Percentiles rank a stretch among this genome's conserved stretches.
Conservation (phyloP, 2,888 invertebrate species). For the Chouioia cunea region DNA sequence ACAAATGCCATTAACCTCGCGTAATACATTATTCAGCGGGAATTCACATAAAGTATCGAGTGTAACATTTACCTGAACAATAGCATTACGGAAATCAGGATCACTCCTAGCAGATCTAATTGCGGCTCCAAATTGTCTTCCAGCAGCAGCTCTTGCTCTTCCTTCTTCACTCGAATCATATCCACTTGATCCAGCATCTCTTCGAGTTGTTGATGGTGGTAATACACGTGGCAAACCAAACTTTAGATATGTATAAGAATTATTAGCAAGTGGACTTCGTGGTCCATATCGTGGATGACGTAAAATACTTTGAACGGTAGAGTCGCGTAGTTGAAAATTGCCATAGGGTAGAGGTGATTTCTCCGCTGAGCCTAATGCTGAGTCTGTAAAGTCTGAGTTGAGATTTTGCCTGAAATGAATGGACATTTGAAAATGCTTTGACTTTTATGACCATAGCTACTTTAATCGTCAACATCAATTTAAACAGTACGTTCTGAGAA, state of each 20-base stretch:
- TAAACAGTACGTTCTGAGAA: too few relatives aligned
- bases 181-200: constrained; percentile 85
- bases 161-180: constrained; percentile 89
- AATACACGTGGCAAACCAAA: constrained; percentile 93
- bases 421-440: background rate
- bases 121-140: constrained; percentile 48
- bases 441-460: too few relatives aligned
- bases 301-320: constrained; percentile 91
- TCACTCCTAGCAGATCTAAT: constrained; percentile 85
- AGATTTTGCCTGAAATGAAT: constrained; percentile 83
- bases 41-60: too few relatives aligned
- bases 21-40: too few relatives aligned
- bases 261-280: constrained; percentile 87
- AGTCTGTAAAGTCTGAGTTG: constrained; percentile 95
- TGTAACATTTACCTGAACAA: constrained; percentile 31
- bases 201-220: constrained; percentile 86
- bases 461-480: too few relatives aligned
- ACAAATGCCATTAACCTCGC: too few relatives aligned
- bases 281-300: constrained; percentile 92
- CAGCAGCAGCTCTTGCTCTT: constrained; percentile 59
- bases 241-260: constrained; percentile 94
- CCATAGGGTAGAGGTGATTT: constrained; percentile 94
- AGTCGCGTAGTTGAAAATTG: constrained; percentile 92
- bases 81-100: constrained; percentile 77
- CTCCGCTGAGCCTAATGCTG: constrained; percentile 91